Percentiles rank a stretch among this genome's conserved stretches.
These are phyloP conservation scores for Thecophora atra DNA, from an alignment of 2,888 invertebrate genomes.

Conservation along the genomic window DNA sequence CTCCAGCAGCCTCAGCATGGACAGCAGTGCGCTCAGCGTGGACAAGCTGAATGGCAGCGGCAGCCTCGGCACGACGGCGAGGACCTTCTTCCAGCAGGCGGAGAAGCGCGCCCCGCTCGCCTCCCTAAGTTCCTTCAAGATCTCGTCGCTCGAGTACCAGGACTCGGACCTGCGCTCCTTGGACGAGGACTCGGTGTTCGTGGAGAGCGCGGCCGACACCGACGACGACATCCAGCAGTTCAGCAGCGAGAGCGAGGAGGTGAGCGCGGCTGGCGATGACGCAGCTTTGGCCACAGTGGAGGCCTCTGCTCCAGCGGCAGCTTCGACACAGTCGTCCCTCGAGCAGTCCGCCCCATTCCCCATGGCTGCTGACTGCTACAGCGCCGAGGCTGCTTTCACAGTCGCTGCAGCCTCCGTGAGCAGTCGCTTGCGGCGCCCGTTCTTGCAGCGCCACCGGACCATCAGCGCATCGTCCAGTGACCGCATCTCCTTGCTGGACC, in stretches of 20 bases:
- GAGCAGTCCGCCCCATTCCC: slow-evolving; percentile 23
- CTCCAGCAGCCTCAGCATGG: slow-evolving; percentile 60
- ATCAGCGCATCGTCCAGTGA: slow-evolving; percentile 59
- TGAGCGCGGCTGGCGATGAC: slow-evolving; percentile 50
- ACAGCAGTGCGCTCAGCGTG: slow-evolving; percentile 57
- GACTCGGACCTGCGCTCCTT: slow-evolving; percentile 79
- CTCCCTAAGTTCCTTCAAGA: slow-evolving; percentile 81
- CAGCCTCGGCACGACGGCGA: slow-evolving; percentile 56
- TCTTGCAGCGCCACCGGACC: slow-evolving; percentile 61
- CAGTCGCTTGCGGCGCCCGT: slow-evolving; percentile 53
- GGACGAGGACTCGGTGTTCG: slow-evolving; percentile 85
- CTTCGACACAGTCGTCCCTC: background rate
- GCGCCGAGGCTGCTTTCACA: slow-evolving; percentile 47
- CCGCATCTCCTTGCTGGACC: slow-evolving; percentile 53
- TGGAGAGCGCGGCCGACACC: slow-evolving; percentile 77
- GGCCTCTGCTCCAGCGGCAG: slow-evolving; percentile 33
- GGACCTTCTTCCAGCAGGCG: slow-evolving; percentile 64
- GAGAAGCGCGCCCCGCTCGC: slow-evolving; percentile 76
- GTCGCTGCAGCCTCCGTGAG: slow-evolving; percentile 37
- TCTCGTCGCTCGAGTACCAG: slow-evolving; percentile 73
- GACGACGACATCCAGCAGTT: slow-evolving; percentile 87
- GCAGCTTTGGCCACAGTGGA: slow-evolving; percentile 39
- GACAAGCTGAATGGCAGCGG: slow-evolving; percentile 57
- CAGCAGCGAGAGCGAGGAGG: slow-evolving; percentile 82
- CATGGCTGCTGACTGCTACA: slow-evolving; percentile 52